Evolutionary conservation across 2,888 invertebrate genomes (phyloP), one percentile per base, ranked within the genome.

Genomic region (Epinotia ramella): DNA sequence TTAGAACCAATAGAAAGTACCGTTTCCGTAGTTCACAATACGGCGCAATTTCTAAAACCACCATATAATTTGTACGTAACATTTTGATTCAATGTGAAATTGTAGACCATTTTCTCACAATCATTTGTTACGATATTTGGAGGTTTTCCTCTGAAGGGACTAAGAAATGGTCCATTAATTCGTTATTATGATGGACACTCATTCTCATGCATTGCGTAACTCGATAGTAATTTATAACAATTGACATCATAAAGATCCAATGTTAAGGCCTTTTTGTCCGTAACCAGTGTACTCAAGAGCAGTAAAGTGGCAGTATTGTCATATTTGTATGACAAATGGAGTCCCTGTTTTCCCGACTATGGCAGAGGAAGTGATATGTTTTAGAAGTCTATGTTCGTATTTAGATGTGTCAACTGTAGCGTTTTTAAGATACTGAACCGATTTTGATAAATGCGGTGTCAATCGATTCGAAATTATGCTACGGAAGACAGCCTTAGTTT

Each of bases 201-300:
- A 49, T 70, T 74, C 69, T 63, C 69, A 46, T 56, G 56, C 46
- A n/a, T 70, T 65, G 65, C 49, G 64, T 65, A 65, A 74, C 46
- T 24, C 28, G 28, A 44, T 18, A 60, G 69, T 69, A 59, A 60
- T 46, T 60, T 69, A 24, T 24, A 60, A 16, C 69, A 69, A 69
- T 68, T 59, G 69, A 57, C 40, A 59, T 59, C 59, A 57, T 69
- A 28, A 46, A 40, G 44, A 40, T 20, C 40, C 53, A 67, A 67
- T 28, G 12, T 11, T n/a, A 33, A 11, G 66, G 46, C 20, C 64
- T 65, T 28, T 20, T 18, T 18, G 16, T 65, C 64, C 24, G 24
- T 46, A 13, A 49, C 16, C 24, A 60, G 16, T 33, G 33, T 33
- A 33, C 33, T 33, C 28, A 28, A 28, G 28, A 28, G 28, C 3